A percentile compares a stretch with the other conserved stretches of the same genome.
These are phyloP conservation scores for Triplophysa yarkandensis DNA, from an alignment of 2,797 vertebrate species.

Conservation along the genomic window DNA sequence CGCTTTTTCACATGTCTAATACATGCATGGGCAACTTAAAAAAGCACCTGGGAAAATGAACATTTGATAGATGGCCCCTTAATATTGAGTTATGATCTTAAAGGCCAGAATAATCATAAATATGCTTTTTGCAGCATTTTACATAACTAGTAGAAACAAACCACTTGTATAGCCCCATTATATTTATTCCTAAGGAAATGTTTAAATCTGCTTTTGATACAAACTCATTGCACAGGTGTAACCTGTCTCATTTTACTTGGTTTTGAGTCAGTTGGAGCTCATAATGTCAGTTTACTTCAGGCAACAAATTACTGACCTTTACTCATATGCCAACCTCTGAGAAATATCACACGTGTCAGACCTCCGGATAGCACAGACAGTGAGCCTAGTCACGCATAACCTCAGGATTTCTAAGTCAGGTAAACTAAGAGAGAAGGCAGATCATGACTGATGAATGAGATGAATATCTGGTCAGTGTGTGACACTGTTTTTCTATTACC, in stretches of 20 bases:
- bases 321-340: background rate
- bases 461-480: constrained; percentile 34
- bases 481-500: constrained; percentile 5
- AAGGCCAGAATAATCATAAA: too few species aligned
- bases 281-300: background rate
- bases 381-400: background rate
- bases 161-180: too few species aligned
- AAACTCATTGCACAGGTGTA: background rate
- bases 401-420: background rate
- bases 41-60: too few species aligned
- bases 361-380: background rate
- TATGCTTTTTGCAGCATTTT: too few species aligned
- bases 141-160: too few species aligned
- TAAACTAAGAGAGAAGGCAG: background rate
- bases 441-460: constrained; percentile 35
- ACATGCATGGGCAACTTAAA: too few species aligned
- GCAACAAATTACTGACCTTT: background rate
- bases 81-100: too few species aligned
- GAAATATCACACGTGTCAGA: constrained; percentile 5
- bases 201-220: too few species aligned
- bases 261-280: background rate
- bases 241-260: background rate
- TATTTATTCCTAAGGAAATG: too few species aligned
- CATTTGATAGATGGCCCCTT: too few species aligned
- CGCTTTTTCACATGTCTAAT: too few species aligned